Evolutionary conservation across 2,113 vertebrate species (phyloP).

Genomic region (Mesitornis unicolor): DNA sequence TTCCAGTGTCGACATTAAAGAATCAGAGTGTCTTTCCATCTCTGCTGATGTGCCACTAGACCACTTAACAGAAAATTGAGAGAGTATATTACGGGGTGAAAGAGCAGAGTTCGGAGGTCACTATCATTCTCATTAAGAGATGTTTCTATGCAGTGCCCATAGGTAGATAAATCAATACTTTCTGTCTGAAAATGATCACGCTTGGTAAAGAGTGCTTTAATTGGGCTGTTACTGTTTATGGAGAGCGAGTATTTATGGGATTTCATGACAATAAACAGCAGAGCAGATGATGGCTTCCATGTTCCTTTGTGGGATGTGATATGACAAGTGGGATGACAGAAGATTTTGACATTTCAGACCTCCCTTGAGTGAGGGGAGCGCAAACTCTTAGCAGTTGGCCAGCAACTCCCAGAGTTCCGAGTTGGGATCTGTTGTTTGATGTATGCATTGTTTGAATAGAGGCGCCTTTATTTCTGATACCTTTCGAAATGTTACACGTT

Average conservation of each 20-base stretch:
- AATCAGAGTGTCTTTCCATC: slow-evolving; percentile 59
- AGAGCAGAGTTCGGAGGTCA: slow-evolving; percentile 71
- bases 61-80: slow-evolving; percentile 76
- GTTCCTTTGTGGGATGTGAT: slow-evolving; percentile 40
- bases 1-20: slow-evolving; percentile 62
- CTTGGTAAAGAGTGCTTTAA: slow-evolving; percentile 73
- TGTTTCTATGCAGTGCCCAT: slow-evolving; percentile 70
- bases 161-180: slow-evolving; percentile 73
- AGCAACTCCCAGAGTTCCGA: slow-evolving; percentile 18
- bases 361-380: neutral
- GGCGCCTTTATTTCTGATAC: neutral
- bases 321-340: slow-evolving; percentile 46
- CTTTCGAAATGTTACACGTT: neutral
- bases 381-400: neutral
- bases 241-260: slow-evolving; percentile 54
- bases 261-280: slow-evolving; percentile 68
- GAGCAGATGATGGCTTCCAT: slow-evolving; percentile 23
- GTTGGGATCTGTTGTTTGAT: neutral
- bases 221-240: slow-evolving; percentile 69
- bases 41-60: slow-evolving; percentile 58
- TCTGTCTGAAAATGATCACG: slow-evolving; percentile 73
- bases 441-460: neutral
- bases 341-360: slow-evolving; percentile 63
- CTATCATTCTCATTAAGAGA: slow-evolving; percentile 77
- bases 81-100: slow-evolving; percentile 70